Conservation (phyloP, 1,140 invertebrate species). For the Pentalonia nigronervosa region DNA sequence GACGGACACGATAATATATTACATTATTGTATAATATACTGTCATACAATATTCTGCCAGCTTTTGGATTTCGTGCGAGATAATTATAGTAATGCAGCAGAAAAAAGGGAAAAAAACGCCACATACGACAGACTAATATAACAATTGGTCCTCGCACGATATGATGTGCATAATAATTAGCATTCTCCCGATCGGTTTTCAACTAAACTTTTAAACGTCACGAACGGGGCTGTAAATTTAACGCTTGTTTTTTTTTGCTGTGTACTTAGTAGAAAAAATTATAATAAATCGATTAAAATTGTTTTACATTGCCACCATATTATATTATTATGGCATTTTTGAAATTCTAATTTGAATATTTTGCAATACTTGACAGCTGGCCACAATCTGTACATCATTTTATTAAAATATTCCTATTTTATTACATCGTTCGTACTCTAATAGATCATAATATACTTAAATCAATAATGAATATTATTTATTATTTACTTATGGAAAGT, state of each 20-base stretch:
- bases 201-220: not conserved
- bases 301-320: not conserved
- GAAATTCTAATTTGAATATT: not conserved
- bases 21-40: not conserved
- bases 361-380: not conserved
- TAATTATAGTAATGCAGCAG: not conserved
- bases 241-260: not conserved
- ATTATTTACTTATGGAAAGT: not conserved
- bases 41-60: not conserved
- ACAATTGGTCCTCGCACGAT: not conserved
- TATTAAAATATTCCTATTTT: slow-evolving; percentile 8
- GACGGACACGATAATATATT: not conserved
- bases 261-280: not conserved
- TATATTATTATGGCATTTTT: not conserved
- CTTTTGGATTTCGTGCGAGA: not conserved
- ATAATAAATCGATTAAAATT: not conserved
- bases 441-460: not conserved
- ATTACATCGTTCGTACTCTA: not conserved
- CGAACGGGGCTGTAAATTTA: not conserved
- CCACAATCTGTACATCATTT: not conserved
- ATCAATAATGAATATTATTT: not conserved
- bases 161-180: not conserved
- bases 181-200: not conserved
- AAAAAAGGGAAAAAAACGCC: not conserved
- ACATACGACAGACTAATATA: not conserved